These are phyloP conservation scores for Peromyscus aztecus DNA, from an alignment of 2,797 vertebrate species.

Conservation along the genomic window DNA sequence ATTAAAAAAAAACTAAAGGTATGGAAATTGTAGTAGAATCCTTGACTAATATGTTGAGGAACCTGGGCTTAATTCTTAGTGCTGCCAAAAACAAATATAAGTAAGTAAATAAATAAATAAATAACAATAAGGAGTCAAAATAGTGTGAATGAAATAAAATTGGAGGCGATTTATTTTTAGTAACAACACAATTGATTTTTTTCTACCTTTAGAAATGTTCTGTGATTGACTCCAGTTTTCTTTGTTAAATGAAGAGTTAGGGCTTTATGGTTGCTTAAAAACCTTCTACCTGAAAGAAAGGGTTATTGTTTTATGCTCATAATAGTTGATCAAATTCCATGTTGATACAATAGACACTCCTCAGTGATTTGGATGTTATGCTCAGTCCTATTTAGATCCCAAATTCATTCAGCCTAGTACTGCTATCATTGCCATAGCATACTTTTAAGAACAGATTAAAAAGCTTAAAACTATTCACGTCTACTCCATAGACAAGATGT, in stretches of 20 bases:
- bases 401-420: background rate
- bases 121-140: background rate
- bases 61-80: background rate
- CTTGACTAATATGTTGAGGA: background rate
- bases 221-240: background rate
- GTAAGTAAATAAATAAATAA: background rate
- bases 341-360: background rate
- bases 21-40: background rate
- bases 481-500: background rate
- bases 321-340: background rate
- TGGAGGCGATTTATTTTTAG: background rate
- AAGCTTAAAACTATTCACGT: background rate
- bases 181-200: background rate
- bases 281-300: background rate
- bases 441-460: background rate
- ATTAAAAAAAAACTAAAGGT: background rate
- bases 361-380: background rate
- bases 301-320: background rate
- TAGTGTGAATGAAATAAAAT: background rate
- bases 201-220: background rate
- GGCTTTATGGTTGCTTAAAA: background rate
- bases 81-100: background rate
- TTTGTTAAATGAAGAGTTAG: background rate
- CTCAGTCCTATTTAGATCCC: background rate
- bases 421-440: background rate